These are phyloP conservation scores for Drosophila triauraria DNA, from an alignment of 1,140 invertebrate genomes.

Conservation along the genomic window DNA sequence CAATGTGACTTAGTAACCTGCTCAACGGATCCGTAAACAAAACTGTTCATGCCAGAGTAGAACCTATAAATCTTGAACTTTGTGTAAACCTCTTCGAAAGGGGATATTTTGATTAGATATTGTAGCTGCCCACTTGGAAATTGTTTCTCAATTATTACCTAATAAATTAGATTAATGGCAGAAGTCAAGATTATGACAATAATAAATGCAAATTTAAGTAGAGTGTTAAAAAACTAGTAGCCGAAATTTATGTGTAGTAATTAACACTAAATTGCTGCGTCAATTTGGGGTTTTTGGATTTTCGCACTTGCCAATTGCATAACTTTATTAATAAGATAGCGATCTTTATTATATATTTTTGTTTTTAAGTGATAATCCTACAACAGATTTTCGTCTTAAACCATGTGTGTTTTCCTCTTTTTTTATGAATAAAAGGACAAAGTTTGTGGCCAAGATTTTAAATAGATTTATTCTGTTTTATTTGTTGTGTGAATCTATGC, in stretches of 20 bases:
- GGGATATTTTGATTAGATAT: slow-evolving; percentile 59
- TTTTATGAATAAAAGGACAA: too few species aligned
- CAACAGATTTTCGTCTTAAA: too few species aligned
- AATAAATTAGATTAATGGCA: slow-evolving; percentile 52
- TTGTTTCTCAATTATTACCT: slow-evolving; percentile 29
- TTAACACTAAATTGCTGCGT: neutral
- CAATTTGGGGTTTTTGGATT: neutral
- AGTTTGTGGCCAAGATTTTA: too few species aligned
- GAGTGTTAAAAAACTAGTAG: neutral
- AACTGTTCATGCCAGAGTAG: slow-evolving; percentile 21
- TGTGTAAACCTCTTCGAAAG: slow-evolving; percentile 20
- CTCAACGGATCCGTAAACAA: slow-evolving; percentile 28
- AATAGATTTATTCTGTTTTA: too few species aligned
- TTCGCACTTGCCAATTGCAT: neutral
- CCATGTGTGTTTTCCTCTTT: too few species aligned
- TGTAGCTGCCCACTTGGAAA: slow-evolving; percentile 22
- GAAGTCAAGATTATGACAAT: slow-evolving; percentile 15
- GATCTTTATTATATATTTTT: too few species aligned
- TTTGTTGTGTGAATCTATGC: too few species aligned
- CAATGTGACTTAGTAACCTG: slow-evolving; percentile 16
- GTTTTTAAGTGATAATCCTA: too few species aligned
- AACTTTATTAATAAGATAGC: neutral
- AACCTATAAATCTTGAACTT: slow-evolving; percentile 46
- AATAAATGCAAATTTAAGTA: slow-evolving; percentile 49
- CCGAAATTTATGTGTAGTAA: neutral